These are phyloP conservation scores for Antheraea mylitta DNA, from an alignment of 1,140 invertebrate species.

Conservation along the genomic window DNA sequence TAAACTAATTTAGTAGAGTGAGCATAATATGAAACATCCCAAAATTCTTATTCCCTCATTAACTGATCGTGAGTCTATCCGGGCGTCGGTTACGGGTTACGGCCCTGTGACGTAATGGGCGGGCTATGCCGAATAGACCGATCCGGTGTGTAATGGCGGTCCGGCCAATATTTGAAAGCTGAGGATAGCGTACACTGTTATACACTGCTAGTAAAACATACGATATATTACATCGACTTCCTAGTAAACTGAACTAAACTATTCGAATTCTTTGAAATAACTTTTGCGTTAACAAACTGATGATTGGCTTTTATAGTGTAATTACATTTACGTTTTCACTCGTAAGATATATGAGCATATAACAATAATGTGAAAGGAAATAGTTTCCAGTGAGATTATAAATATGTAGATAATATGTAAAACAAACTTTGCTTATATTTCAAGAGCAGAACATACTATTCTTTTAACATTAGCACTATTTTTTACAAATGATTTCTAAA, in stretches of 20 bases:
- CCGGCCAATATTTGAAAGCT: slow-evolving; percentile 41
- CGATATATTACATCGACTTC: slow-evolving; percentile 1
- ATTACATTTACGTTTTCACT: not conserved
- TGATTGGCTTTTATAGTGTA: not conserved
- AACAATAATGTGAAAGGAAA: not conserved
- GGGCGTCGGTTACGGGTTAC: slow-evolving; percentile 27
- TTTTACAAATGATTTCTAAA: too few species aligned
- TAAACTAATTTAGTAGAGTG: slow-evolving; percentile 6
- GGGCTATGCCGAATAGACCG: slow-evolving; percentile 33
- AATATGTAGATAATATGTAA: not conserved
- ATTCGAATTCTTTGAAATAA: not conserved
- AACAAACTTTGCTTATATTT: not conserved
- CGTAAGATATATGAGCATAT: not conserved
- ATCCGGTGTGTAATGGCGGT: slow-evolving; percentile 40
- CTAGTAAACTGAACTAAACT: not conserved
- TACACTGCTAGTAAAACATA: slow-evolving; percentile 1
- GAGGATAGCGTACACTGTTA: slow-evolving; percentile 24
- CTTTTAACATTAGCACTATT: too few species aligned
- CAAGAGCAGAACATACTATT: not conserved
- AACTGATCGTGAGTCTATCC: slow-evolving; percentile 27
- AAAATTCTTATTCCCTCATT: slow-evolving; percentile 40
- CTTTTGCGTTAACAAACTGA: not conserved
- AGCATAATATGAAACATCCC: slow-evolving; percentile 1
- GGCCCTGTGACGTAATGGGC: slow-evolving; percentile 26
- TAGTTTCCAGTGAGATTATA: not conserved